A percentile compares a stretch with the other conserved stretches of the same genome.
Evolutionary conservation across 2,888 invertebrate species (phyloP).

Genomic region (Tipula helvola): DNA sequence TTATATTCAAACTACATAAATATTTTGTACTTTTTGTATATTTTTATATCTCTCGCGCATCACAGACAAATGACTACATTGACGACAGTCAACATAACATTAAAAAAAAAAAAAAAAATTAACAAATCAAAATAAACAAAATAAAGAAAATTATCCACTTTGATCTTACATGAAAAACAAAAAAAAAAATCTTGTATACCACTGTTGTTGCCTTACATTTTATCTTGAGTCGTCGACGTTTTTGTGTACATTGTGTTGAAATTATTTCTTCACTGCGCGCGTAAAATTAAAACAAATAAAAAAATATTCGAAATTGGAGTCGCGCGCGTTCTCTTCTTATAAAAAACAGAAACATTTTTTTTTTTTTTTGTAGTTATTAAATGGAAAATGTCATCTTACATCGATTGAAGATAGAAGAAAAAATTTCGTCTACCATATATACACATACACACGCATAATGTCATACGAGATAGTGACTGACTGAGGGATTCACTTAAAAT

Average conservation of each 20-base stretch:
- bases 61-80: background rate
- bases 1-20: background rate
- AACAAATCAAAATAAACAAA: constrained; percentile 4
- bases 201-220: background rate
- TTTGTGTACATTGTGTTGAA: background rate
- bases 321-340: background rate
- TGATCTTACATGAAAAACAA: background rate
- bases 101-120: background rate
- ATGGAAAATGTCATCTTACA: background rate
- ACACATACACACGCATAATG: background rate
- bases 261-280: background rate
- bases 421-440: background rate
- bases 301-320: background rate
- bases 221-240: background rate
- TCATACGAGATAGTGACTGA: background rate
- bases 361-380: background rate
- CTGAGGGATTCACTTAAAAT: background rate
- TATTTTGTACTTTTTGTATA: background rate
- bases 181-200: background rate
- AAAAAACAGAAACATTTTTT: background rate
- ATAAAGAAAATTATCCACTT: background rate
- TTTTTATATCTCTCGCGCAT: background rate
- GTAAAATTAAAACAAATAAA: background rate
- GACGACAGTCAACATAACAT: constrained; percentile 4
- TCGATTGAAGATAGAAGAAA: background rate